These are phyloP conservation scores for Artemia sinica DNA, from an alignment of 2,888 invertebrate genomes.

Conservation along the genomic window DNA sequence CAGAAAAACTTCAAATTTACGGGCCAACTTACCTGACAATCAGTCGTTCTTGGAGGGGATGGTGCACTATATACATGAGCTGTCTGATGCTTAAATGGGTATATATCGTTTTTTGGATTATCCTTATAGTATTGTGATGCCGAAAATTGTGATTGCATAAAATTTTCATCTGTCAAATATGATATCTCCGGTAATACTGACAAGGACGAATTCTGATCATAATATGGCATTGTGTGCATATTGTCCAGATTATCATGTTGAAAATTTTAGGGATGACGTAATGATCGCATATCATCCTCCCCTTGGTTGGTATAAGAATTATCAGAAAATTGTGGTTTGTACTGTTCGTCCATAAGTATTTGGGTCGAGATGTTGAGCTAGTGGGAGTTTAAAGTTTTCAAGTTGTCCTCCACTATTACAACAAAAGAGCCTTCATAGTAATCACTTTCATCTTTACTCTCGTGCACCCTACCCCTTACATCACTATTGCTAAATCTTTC, in stretches of 20 bases:
- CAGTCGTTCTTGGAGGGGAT: neutral
- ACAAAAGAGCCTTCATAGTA: neutral
- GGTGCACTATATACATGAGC: slow-evolving; percentile 7
- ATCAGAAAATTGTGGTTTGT: neutral
- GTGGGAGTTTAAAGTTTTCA: neutral
- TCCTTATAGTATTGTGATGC: neutral
- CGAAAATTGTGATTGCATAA: neutral
- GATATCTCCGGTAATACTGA: neutral
- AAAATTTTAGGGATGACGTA: neutral
- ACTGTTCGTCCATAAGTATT: neutral
- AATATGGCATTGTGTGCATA: neutral
- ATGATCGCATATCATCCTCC: neutral
- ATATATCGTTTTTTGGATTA: neutral
- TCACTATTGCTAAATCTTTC: too few species aligned
- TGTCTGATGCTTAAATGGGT: neutral
- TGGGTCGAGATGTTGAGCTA: slow-evolving; percentile 4
- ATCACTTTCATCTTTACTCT: neutral
- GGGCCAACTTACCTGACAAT: neutral
- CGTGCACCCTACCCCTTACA: neutral
- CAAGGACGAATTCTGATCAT: neutral
- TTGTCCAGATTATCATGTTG: neutral
- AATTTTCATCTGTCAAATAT: neutral
- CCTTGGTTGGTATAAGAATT: neutral
- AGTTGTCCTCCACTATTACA: neutral
- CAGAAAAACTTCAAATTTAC: too few species aligned